Evolutionary conservation across 2,113 vertebrate genomes (phyloP).

Genomic region (Miniopterus natalensis): DNA sequence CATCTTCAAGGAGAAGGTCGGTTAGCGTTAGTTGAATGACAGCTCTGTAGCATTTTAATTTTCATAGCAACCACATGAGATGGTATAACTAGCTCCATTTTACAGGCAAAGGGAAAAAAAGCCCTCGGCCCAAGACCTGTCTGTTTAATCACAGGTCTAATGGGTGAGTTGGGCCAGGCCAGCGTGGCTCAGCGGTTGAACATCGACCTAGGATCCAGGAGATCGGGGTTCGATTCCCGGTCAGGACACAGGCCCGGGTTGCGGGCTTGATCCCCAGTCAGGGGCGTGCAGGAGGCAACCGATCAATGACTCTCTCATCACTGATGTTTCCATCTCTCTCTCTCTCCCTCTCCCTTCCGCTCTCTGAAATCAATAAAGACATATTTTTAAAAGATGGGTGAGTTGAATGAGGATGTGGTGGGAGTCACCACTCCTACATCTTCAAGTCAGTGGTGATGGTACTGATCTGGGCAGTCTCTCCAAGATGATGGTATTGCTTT

Average conservation of each 20-base stretch:
- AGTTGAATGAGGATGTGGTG: not conserved
- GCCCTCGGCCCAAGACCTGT: not conserved
- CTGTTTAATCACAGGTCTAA: not conserved
- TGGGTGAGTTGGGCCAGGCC: no score
- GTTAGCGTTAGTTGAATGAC: not conserved
- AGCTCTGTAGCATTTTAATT: not conserved
- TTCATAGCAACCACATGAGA: not conserved
- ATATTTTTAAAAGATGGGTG: not conserved
- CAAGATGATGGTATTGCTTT: not conserved
- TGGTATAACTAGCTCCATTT: not conserved
- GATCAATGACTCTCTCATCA: no score
- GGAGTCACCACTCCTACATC: not conserved
- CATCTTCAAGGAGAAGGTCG: not conserved
- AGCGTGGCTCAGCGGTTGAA: no score
- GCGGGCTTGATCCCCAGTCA: no score
- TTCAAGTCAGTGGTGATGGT: not conserved
- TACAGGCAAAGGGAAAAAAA: not conserved
- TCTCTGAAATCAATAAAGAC: no score
- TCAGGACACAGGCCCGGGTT: no score
- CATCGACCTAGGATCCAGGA: no score
- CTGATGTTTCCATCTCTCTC: no score
- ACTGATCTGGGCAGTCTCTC: not conserved
- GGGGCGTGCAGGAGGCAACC: no score
- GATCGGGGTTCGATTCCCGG: no score
- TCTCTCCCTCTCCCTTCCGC: no score